Conservation (phyloP, 2,888 invertebrate species). For the Oscheius sp. region DNA sequence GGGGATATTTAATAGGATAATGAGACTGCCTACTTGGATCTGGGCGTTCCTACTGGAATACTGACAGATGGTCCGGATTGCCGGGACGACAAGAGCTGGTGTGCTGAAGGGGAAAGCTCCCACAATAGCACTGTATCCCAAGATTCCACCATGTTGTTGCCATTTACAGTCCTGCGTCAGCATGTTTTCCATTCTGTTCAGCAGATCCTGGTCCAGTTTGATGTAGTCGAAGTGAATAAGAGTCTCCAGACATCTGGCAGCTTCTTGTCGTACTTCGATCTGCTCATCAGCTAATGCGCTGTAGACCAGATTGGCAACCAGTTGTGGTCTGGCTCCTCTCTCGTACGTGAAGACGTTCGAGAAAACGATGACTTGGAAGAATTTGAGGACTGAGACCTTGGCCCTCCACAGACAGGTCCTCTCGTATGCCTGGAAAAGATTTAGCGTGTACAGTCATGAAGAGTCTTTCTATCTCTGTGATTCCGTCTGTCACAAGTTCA, state of each 20-base stretch:
- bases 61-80: slow-evolving; percentile 38
- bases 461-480: background rate
- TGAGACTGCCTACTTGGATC: slow-evolving; percentile 27
- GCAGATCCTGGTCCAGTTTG: slow-evolving; percentile 32
- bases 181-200: slow-evolving; percentile 21
- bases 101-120: slow-evolving; percentile 51
- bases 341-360: slow-evolving; percentile 52
- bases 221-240: slow-evolving; percentile 52
- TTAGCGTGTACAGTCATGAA: background rate
- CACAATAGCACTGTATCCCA: slow-evolving; percentile 45
- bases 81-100: slow-evolving; percentile 42
- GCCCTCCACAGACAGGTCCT: slow-evolving; percentile 40
- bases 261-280: slow-evolving; percentile 50
- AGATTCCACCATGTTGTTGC: slow-evolving; percentile 45
- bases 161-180: background rate
- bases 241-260: slow-evolving; percentile 48
- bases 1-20: background rate
- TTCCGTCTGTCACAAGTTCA: too few relatives aligned
- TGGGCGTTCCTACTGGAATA: slow-evolving; percentile 25
- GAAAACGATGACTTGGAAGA: slow-evolving; percentile 53
- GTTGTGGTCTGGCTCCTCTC: slow-evolving; percentile 3
- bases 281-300: slow-evolving; percentile 40
- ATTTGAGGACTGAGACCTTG: slow-evolving; percentile 44
- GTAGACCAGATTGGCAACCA: slow-evolving; percentile 23
- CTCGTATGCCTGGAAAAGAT: slow-evolving; percentile 23